Conservation (phyloP, 2,113 vertebrate species). For the Laticauda colubrina region DNA sequence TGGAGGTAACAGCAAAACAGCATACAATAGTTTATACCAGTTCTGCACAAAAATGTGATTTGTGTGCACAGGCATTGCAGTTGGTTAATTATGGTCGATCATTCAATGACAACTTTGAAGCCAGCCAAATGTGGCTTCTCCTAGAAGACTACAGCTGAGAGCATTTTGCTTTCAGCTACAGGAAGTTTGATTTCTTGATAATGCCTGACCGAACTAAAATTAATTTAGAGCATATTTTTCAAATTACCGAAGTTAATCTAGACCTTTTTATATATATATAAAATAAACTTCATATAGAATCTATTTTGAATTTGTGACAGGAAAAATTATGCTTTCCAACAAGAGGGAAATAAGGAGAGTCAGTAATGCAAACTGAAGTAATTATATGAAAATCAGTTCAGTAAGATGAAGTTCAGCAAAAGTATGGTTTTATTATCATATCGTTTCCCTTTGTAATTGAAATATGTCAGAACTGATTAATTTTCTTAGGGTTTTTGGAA, state of each 20-base stretch:
- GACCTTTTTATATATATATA: not conserved
- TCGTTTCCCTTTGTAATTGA: constrained; percentile 46
- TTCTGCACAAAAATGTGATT: not conserved
- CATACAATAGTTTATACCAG: not conserved
- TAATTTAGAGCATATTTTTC: not conserved
- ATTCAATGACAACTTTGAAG: not conserved
- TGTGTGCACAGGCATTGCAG: not conserved
- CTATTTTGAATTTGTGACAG: not conserved
- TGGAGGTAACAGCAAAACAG: not conserved
- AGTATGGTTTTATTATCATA: constrained; percentile 46
- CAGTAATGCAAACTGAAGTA: constrained; percentile 44
- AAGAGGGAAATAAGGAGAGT: not conserved
- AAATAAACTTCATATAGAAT: not conserved
- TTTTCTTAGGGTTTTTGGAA: constrained; percentile 49
- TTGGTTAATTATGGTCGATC: not conserved
- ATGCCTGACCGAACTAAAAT: not conserved
- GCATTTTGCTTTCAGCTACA: not conserved
- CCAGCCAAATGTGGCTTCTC: not conserved
- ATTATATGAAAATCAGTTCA: constrained; percentile 49
- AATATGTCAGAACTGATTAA: constrained; percentile 54
- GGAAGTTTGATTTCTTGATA: not conserved
- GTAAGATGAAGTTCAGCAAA: constrained; percentile 38
- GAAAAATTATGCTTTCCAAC: not conserved
- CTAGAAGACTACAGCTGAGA: not conserved
- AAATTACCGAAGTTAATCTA: not conserved